phyloP scores from a whole-genome alignment of 1,140 invertebrate species.

The Solenopsis invicta region DNA sequence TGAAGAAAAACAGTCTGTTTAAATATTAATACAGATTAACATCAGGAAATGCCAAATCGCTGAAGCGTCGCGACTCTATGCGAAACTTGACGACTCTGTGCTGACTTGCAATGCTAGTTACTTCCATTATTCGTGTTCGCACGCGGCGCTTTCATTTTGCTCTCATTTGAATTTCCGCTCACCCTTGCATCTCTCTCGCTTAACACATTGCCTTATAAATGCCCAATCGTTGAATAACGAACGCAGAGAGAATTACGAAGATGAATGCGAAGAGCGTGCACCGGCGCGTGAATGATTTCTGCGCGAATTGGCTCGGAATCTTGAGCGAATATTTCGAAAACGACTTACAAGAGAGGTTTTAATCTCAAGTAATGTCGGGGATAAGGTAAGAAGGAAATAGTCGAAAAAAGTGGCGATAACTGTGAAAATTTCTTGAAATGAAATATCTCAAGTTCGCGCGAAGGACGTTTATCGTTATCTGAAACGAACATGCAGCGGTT shows the following conservation, averaged over 20 bases:
- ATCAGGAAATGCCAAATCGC: not conserved
- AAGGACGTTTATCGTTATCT: not conserved
- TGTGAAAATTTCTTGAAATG: not conserved
- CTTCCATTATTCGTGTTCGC: slow-evolving; percentile 32
- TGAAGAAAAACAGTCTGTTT: not conserved
- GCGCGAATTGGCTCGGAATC: not conserved
- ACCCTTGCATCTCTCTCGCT: not conserved
- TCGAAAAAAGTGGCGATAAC: not conserved
- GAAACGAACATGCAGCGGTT: not conserved
- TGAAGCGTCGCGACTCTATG: not conserved
- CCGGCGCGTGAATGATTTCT: not conserved
- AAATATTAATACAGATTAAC: not conserved
- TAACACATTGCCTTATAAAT: slow-evolving; percentile 35
- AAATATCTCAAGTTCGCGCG: slow-evolving; percentile 9
- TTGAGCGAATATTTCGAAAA: not conserved
- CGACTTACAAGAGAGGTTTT: not conserved
- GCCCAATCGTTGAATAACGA: slow-evolving; percentile 32
- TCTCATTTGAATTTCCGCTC: slow-evolving; percentile 16
- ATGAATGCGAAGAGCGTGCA: not conserved
- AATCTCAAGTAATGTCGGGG: not conserved
- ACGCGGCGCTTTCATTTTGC: not conserved
- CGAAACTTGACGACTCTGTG: slow-evolving; percentile 4
- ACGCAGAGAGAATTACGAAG: not conserved
- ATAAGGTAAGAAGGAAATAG: not conserved
- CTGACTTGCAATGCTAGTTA: not conserved